These are phyloP conservation scores for Leptatherina wallacei DNA, from an alignment of 2,797 vertebrate species.

Conservation along the genomic window DNA sequence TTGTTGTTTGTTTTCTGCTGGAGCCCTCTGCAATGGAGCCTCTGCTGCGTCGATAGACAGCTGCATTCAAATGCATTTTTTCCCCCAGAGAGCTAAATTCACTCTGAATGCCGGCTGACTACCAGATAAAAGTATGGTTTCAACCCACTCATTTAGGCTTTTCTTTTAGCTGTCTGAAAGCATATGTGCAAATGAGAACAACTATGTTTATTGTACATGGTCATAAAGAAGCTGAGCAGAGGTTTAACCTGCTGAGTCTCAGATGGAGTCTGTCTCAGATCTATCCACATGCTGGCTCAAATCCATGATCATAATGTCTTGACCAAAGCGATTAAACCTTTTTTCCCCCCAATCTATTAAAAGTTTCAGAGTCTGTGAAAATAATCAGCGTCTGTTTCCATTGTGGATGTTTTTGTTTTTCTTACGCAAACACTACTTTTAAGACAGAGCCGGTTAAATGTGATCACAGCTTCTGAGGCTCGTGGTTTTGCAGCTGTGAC, in stretches of 20 bases:
- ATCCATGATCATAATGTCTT: neutral
- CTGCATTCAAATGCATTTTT: neutral
- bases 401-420: neutral
- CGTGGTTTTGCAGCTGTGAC: slow-evolving; percentile 39
- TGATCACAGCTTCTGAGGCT: slow-evolving; percentile 5
- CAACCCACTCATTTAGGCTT: slow-evolving; percentile 1
- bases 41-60: neutral
- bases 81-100: neutral
- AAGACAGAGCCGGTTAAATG: neutral
- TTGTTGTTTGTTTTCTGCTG: neutral
- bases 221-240: neutral
- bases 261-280: neutral
- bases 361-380: neutral
- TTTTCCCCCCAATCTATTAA: neutral
- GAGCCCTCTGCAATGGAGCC: neutral
- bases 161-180: slow-evolving; percentile 10
- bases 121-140: slow-evolving; percentile 12
- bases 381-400: neutral
- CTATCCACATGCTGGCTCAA: neutral
- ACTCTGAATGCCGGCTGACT: slow-evolving; percentile 1
- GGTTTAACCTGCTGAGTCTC: slow-evolving; percentile 1
- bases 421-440: neutral
- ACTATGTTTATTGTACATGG: slow-evolving; percentile 1
- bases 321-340: neutral
- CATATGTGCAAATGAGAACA: neutral